Base-by-base conservation (phyloP, 1,140 invertebrate genomes). In the Trinorchestia longiramus region DNA sequence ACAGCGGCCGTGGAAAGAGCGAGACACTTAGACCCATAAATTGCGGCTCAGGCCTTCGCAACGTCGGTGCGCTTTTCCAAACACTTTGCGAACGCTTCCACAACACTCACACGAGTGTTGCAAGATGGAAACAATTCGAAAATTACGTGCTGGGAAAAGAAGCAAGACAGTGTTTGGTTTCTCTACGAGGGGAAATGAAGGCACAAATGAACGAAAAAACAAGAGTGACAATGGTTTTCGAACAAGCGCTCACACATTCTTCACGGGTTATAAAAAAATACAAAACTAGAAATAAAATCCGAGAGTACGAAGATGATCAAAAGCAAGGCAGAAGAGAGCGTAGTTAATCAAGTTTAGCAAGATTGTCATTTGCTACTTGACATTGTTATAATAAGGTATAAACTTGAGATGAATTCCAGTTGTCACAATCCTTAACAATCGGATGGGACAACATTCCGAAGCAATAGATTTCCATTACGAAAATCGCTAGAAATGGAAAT, bases 71-170 rank as follows among this genome's bases (percentile, higher is more conserved):
- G 92, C 92, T 94, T 94, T 94, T 94, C 92, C 92, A 94, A 94
- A 94, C 92, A 94, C 92, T 94, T 94, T 94, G 92, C 92, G 41
- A 94, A 94, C 92, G 92, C 92, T 94, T 94, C 44, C 92, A 94
- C 92, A 94, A 94, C 92, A 94, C 92, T 94, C 92, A 45, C 43
- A 45, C 92, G 88, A 41, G 43, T 94, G 43, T 94, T 44, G 43
- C 43, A 94, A 94, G 92, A 47, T 94, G 92, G 92, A 94, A 94
- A 94, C 92, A 47, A 94, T 94, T 44, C 92, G 36, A 45, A 94
- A 94, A 94, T 94, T 94, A 94, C 92, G 92, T 40, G 15, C 44
- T 45, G 43, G 44, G 36, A 45, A 94, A 94, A 94, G 92, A 47
- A 45, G 41, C 44, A 45, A 45, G 92, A 44, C 36, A 43, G 88